phyloP scores from a whole-genome alignment of 2,888 invertebrate species.

The Drosophila falleni region DNA sequence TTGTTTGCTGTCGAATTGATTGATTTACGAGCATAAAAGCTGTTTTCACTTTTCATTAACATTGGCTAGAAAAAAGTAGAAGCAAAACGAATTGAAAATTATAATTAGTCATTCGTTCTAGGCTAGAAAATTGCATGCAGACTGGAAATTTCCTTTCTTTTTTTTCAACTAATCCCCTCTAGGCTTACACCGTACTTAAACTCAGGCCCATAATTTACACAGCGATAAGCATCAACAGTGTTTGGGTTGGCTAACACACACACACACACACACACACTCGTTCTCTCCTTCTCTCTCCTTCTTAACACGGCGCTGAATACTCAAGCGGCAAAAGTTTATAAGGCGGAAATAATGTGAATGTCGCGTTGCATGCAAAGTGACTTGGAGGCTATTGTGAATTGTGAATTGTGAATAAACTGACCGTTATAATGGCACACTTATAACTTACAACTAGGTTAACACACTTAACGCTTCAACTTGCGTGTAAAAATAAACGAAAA shows the following conservation, averaged over 20 bases:
- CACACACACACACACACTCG: constrained; percentile 5
- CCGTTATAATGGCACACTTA: constrained; percentile 44
- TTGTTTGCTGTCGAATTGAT: constrained; percentile 34
- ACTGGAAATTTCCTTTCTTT: constrained; percentile 13
- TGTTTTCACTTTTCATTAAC: constrained; percentile 57
- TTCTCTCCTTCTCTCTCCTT: neutral
- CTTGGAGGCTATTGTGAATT: constrained; percentile 31
- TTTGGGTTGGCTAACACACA: constrained; percentile 35
- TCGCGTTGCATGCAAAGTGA: constrained; percentile 68
- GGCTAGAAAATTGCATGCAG: constrained; percentile 30
- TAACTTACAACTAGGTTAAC: constrained; percentile 39
- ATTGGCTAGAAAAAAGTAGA: constrained; percentile 38
- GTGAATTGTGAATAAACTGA: constrained; percentile 55
- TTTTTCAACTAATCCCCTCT: constrained; percentile 21
- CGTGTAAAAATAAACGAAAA: constrained; percentile 27
- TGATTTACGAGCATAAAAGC: constrained; percentile 52
- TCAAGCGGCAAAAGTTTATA: constrained; percentile 70
- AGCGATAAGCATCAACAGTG: constrained; percentile 68
- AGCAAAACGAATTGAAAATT: constrained; percentile 36
- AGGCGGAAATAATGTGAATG: constrained; percentile 73
- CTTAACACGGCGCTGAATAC: constrained; percentile 61
- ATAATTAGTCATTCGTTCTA: constrained; percentile 67
- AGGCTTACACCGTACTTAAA: constrained; percentile 66
- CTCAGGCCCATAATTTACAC: constrained; percentile 62
- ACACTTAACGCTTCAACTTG: constrained; percentile 26